Conservation (phyloP, 2,113 vertebrate species). For the Mellivora capensis region DNA sequence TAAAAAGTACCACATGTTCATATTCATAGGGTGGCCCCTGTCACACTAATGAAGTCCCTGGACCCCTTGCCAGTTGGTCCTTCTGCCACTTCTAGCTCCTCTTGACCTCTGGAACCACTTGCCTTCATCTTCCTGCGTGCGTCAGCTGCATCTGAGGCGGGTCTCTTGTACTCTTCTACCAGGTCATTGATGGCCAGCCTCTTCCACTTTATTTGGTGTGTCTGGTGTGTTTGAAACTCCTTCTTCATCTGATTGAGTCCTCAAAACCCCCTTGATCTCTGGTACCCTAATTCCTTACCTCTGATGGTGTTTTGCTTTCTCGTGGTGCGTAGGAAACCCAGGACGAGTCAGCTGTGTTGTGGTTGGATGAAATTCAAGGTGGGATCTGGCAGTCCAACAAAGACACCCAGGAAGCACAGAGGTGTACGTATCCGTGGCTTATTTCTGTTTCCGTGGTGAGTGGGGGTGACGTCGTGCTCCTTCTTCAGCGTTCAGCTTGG, state of each 20-base stretch:
- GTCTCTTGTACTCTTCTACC: background rate
- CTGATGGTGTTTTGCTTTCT: background rate
- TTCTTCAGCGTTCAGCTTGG: background rate
- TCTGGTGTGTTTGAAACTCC: background rate
- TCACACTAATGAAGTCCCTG: background rate
- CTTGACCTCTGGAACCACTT: background rate
- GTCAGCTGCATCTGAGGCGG: background rate
- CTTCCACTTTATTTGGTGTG: background rate
- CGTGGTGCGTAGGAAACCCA: conserved; percentile 87
- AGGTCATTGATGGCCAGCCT: background rate
- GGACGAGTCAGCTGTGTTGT: conserved; percentile 96
- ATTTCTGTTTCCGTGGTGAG: background rate
- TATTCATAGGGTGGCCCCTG: background rate
- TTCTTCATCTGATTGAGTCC: background rate
- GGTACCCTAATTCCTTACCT: background rate
- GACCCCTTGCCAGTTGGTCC: background rate
- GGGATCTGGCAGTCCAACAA: conserved; percentile 91
- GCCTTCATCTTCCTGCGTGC: rapidly evolving
- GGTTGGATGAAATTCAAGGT: conserved; percentile 98
- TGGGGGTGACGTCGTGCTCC: rapidly evolving
- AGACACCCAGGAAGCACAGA: conserved; percentile 91
- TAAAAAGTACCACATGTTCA: background rate
- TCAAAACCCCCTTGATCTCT: background rate
- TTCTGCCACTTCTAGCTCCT: background rate
- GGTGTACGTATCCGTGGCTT: conserved; percentile 82